A percentile compares a stretch with the other conserved stretches of the same genome.
These are phyloP conservation scores for Oscarella lobularis DNA, from an alignment of 37 sponge, comb jelly and placozoan species.

Conservation along the genomic window DNA sequence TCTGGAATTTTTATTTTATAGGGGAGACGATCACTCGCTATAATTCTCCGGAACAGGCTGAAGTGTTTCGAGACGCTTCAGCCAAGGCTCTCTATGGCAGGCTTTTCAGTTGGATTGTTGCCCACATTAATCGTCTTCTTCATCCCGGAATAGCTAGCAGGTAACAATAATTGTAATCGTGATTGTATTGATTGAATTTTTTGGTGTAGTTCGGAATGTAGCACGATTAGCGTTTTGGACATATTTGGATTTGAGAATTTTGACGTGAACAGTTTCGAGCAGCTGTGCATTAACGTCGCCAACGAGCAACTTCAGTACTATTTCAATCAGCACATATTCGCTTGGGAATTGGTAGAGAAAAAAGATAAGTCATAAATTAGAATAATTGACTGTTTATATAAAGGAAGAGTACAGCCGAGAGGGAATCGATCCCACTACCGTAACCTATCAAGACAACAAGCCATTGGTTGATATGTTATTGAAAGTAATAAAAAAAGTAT, in stretches of 20 bases:
- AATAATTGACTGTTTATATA: too few species aligned
- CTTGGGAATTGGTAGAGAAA: slow-evolving; percentile 40
- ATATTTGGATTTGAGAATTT: slow-evolving; percentile 98
- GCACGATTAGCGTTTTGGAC: slow-evolving; percentile 88
- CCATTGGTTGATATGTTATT: slow-evolving; percentile 69
- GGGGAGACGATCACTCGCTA: neutral
- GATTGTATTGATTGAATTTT: neutral
- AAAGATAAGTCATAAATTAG: slow-evolving; percentile 1
- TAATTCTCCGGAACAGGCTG: slow-evolving; percentile 33
- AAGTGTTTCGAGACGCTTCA: slow-evolving; percentile 63
- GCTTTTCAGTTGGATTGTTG: slow-evolving; percentile 87
- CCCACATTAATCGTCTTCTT: slow-evolving; percentile 37
- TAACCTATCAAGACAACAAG: slow-evolving; percentile 69
- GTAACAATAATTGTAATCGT: slow-evolving; percentile 7
- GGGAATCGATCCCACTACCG: slow-evolving; percentile 66
- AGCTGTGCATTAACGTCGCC: slow-evolving; percentile 97
- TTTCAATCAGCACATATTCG: slow-evolving; percentile 96
- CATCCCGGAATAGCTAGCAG: slow-evolving; percentile 9
- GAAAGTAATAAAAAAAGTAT: neutral
- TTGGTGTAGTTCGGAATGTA: slow-evolving; percentile 5
- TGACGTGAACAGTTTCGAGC: slow-evolving; percentile 86
- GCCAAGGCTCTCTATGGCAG: slow-evolving; percentile 92
- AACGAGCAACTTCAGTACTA: slow-evolving; percentile 98
- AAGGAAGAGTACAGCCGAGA: slow-evolving; percentile 84
- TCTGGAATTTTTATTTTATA: neutral